Evolutionary conservation across 2,888 invertebrate genomes (phyloP), one percentile per base, ranked within the genome.

Genomic region (Actias luna): DNA sequence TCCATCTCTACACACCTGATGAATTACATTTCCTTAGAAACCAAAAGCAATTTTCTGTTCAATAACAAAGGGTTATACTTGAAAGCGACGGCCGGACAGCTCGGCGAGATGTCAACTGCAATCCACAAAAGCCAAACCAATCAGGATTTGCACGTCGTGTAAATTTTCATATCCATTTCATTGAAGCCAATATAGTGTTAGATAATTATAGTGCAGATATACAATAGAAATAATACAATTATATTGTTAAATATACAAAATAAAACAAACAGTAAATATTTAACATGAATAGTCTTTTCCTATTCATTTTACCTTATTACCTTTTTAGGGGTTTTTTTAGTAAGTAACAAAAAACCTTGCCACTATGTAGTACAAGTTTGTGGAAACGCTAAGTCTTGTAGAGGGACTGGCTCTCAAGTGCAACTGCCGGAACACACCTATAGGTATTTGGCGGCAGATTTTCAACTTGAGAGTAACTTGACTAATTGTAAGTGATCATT

Each of bases 81-180:
- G 29, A 55, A 5, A 29, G 55, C 16, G 27, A 29, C 16, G 27
- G 29, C n/a, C 29, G 55, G 29, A 16, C n/a, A 46, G 29, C n/a
- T 55, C 16, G 29, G 29, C 55, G 7, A 29, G 18, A 55, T 29
- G 29, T 55, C 55, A 55, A 55, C 55, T n/a, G 29, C 55, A 55
- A 55, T 29, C 16, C 55, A n/a, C 55, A 29, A n/a, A 27, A 55
- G 55, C 55, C 7, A 55, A 55, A 55, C 55, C 55, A 55, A 55
- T 55, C 55, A 55, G n/a, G 16, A 29, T 55, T 29, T 55, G 29
- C 16, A 50, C 2, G 46, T 12, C 2, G 27, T n/a, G 29, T n/a
- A 55, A 55, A 55, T 55, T 55, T 29, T 55, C 55, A 55, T 55
- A 55, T 55, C 55, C 29, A 29, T 55, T 55, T 12, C 46, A 50